phyloP scores from a whole-genome alignment of 2,888 invertebrate genomes.

The Tricholauxania praeusta region DNA sequence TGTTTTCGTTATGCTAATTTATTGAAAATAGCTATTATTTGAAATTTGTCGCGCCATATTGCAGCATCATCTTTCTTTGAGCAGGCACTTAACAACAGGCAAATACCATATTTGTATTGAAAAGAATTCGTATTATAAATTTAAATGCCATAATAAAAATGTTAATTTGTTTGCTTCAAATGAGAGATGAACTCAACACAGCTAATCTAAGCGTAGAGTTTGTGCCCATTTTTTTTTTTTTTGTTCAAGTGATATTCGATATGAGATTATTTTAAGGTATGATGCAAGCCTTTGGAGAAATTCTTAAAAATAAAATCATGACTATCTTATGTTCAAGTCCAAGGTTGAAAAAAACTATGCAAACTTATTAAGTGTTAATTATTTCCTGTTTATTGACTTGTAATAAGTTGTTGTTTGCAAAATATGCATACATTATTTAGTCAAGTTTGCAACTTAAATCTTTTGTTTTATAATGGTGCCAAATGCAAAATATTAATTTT shows the following conservation, averaged over 20 bases:
- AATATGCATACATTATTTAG: neutral
- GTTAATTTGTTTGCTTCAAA: neutral
- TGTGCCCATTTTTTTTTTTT: neutral
- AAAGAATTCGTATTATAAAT: no score
- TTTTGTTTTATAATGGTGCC: neutral
- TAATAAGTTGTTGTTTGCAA: no score
- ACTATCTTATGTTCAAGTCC: neutral
- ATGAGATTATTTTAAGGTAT: slow-evolving; percentile 16
- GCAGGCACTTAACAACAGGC: neutral
- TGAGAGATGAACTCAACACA: neutral
- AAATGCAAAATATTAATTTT: no score
- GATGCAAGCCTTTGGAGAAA: slow-evolving; percentile 18
- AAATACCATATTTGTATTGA: neutral
- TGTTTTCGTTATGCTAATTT: slow-evolving; percentile 8
- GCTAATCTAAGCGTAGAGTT: neutral
- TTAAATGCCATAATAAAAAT: slow-evolving; percentile 3
- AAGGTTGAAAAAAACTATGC: neutral
- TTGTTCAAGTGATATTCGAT: neutral
- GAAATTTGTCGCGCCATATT: neutral
- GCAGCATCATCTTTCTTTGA: neutral
- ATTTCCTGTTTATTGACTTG: no score
- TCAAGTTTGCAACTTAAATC: neutral
- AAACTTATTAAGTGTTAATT: no score
- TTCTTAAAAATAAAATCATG: slow-evolving; percentile 3
- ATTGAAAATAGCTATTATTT: no score